These are phyloP conservation scores for Rhingia campestris DNA, from an alignment of 2,888 invertebrate species.

Conservation along the genomic window DNA sequence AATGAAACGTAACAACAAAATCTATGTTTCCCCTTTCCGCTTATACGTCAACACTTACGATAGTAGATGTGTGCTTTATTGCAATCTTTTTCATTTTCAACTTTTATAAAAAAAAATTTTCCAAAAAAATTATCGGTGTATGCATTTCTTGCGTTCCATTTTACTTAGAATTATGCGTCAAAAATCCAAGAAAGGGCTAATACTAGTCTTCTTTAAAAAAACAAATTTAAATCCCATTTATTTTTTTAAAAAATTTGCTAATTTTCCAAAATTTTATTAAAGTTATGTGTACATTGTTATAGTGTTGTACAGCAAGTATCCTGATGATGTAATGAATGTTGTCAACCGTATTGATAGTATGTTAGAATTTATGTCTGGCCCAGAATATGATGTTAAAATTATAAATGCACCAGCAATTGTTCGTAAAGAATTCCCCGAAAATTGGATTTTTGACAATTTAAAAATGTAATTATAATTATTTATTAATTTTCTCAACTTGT, in stretches of 20 bases:
- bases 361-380: constrained; percentile 42
- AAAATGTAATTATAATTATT: constrained; percentile 67
- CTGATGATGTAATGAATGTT: constrained; percentile 61
- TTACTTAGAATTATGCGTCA: constrained; percentile 38
- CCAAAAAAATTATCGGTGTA: not conserved
- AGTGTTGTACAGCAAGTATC: constrained; percentile 53
- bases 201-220: too few relatives aligned
- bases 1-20: constrained; percentile 19
- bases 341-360: constrained; percentile 47
- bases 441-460: constrained; percentile 72
- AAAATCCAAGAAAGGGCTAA: constrained; percentile 51
- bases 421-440: constrained; percentile 69
- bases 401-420: constrained; percentile 14
- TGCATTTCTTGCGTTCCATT: too few relatives aligned
- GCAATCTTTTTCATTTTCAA: not conserved
- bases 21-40: not conserved
- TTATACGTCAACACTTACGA: not conserved
- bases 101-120: not conserved
- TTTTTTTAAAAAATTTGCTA: not conserved
- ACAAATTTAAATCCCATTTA: not conserved
- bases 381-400: constrained; percentile 58
- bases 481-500: too few relatives aligned
- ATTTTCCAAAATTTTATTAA: not conserved
- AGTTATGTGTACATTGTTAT: constrained; percentile 35
- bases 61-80: not conserved